phyloP scores from a whole-genome alignment of 1,140 invertebrate species.

The Melitaea cinxia region DNA sequence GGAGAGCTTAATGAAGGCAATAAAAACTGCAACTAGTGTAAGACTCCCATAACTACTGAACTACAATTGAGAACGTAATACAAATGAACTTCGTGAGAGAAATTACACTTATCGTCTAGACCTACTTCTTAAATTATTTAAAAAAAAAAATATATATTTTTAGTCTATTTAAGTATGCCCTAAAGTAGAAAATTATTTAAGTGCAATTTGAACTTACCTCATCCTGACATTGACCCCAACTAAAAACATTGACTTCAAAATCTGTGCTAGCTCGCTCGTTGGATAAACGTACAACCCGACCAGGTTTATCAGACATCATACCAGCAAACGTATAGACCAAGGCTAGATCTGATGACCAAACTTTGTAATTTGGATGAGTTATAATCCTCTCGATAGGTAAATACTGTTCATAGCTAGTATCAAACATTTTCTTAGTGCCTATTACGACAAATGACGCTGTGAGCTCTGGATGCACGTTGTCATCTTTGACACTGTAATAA shows the following conservation, averaged over 20 bases:
- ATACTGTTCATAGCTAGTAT: constrained; percentile 51
- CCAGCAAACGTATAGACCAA: constrained; percentile 58
- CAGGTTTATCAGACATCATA: constrained; percentile 62
- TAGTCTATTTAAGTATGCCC: no score
- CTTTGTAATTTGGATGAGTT: constrained; percentile 49
- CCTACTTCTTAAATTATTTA: no score
- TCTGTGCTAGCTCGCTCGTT: constrained; percentile 43
- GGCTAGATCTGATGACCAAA: constrained; percentile 51
- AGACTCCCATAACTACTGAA: no score
- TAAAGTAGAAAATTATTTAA: no score
- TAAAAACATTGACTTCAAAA: constrained; percentile 54
- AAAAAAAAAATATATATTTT: no score
- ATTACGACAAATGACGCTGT: constrained; percentile 61
- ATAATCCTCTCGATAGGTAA: constrained; percentile 57
- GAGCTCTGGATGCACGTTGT: constrained; percentile 42
- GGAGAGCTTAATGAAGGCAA: no score
- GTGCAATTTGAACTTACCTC: constrained; percentile 27
- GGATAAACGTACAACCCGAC: constrained; percentile 48
- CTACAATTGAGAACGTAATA: no score
- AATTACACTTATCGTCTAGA: no score
- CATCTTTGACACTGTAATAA: constrained; percentile 24
- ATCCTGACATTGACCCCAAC: constrained; percentile 54
- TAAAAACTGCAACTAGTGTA: no score
- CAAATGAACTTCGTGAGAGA: no score
- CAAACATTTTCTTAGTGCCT: constrained; percentile 56